Base-by-base conservation (phyloP, 2,888 invertebrate genomes). In the Phengaris arion region DNA sequence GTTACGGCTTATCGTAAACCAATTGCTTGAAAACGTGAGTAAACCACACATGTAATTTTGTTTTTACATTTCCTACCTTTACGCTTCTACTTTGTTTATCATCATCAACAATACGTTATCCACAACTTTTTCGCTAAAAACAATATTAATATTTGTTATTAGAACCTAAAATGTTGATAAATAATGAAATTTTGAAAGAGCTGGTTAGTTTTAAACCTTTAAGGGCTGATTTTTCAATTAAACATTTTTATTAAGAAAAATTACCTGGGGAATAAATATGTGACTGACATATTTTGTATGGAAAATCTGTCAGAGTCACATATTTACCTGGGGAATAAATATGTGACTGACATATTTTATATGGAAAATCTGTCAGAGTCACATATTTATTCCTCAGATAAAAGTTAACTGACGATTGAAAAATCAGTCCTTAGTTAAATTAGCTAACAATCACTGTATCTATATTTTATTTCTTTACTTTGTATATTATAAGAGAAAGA, bases 11-110 rank as follows among this genome's bases (percentile, higher is more conserved):
- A 75, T 75, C 75, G 74, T 69, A 9, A 75, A 52, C 46, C 69
- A 54, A 74, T 77, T 74, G 73, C 45, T 68, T 74, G 51, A 48
- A 72, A 74, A 77, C 75, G 75, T 75, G 75, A 75, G 45, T 3
- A 6, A 75, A 55, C 55, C 54, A 46, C n/a, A 15, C 54, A 15
- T 48, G 46, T 69, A 46, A 70, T 48, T 48, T 35, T 69, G 51
- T 10, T 70, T 7, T 46, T 68, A 13, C n/a, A n/a, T 15, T 46
- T 46, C 68, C 5, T 55, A 13, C n/a, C n/a, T 68, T 68, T n/a
- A 68, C 13, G 13, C 6, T n/a, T 6, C 5, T 59, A 52, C 8
- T 35, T 6, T 9, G 22, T 0, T 10, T 59, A 10, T 10, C 57
- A 57, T 57, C 57, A 15, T 57, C 57, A 57, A 15, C n/a, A 55